phyloP scores from a whole-genome alignment of 2,888 invertebrate species.

The Dorcus parallelipipedus region DNA sequence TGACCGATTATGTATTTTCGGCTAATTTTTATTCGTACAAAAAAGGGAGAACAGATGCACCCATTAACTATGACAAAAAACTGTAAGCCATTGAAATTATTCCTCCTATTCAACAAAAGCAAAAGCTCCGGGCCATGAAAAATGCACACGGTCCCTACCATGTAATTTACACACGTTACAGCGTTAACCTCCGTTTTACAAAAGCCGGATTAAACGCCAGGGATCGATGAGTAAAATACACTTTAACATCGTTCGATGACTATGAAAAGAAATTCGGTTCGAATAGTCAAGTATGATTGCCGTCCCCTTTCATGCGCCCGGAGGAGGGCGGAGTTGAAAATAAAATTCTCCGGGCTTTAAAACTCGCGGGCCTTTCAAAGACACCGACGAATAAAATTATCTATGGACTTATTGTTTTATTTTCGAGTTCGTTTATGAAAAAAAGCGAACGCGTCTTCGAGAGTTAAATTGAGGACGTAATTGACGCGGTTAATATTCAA shows the following conservation, averaged over 20 bases:
- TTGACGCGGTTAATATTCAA: too few relatives aligned
- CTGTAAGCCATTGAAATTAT: slow-evolving; percentile 21
- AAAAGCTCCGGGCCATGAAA: slow-evolving; percentile 24
- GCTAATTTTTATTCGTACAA: too few relatives aligned
- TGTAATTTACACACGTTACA: slow-evolving; percentile 31
- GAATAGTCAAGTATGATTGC: slow-evolving; percentile 10
- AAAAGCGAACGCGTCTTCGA: too few relatives aligned
- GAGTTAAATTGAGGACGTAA: too few relatives aligned
- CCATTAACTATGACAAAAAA: slow-evolving; percentile 10
- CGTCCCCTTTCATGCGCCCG: neutral
- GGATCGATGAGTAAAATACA: slow-evolving; percentile 10
- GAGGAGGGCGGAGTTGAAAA: too few relatives aligned
- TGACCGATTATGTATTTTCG: too few relatives aligned
- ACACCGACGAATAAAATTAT: too few relatives aligned
- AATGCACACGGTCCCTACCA: slow-evolving; percentile 26
- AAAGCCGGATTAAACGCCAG: slow-evolving; percentile 25
- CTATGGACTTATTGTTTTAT: too few relatives aligned
- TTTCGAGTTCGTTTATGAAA: too few relatives aligned
- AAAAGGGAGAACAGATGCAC: slow-evolving; percentile 5
- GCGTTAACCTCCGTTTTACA: slow-evolving; percentile 24
- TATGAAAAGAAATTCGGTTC: slow-evolving; percentile 14
- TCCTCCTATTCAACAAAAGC: slow-evolving; percentile 22
- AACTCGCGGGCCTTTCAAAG: too few relatives aligned
- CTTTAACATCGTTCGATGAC: slow-evolving; percentile 2
- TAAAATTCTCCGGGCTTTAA: too few relatives aligned